Base-by-base conservation (phyloP, 1,140 invertebrate genomes). In the Meteorus sp. region DNA sequence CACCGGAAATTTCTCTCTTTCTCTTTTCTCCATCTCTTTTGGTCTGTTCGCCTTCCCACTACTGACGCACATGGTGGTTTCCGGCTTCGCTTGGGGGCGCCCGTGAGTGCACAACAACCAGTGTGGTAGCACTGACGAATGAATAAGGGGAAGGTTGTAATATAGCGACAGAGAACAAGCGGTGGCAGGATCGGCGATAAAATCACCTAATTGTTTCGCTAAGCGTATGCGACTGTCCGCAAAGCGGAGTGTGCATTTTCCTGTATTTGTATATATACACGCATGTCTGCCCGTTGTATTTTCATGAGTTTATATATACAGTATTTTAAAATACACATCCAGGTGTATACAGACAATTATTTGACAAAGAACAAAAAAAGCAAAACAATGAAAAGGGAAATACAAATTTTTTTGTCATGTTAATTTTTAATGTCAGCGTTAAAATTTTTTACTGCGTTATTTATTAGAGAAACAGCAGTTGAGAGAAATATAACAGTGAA, bases 121-220 rank as follows among this genome's bases (percentile, higher is more conserved):
- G 17, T 39, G 1, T 47, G 39, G 31, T n/a, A n/a, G n/a, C n/a
- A n/a, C n/a, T n/a, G n/a, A n/a, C n/a, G n/a, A n/a, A n/a, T n/a
- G n/a, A n/a, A n/a, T n/a, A n/a, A n/a, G n/a, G n/a, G n/a, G n/a
- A n/a, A n/a, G n/a, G n/a, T n/a, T n/a, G n/a, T n/a, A 19, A 67
- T 69, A 50, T 71, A 74, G 73, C 29, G 73, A 74, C 73, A 72
- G 61, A 75, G 68, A 63, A 67, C 63, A 69, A 31, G 39, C 39
- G 55, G 64, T 64, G 65, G 39, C 22, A 65, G 64, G 64, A 62
- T 50, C 64, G n/a, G 67, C 71, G 78, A 80, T 80, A 80, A 80
- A 77, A 80, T 80, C 78, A 74, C 69, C 71, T 77, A 80, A 80
- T 80, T 80, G 78, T 80, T 77, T 78, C 70, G 71, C 74, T 78